Evolutionary conservation across 2,113 vertebrate genomes (phyloP), one percentile per base, ranked within the genome.

Genomic region (Eclectus roratus): DNA sequence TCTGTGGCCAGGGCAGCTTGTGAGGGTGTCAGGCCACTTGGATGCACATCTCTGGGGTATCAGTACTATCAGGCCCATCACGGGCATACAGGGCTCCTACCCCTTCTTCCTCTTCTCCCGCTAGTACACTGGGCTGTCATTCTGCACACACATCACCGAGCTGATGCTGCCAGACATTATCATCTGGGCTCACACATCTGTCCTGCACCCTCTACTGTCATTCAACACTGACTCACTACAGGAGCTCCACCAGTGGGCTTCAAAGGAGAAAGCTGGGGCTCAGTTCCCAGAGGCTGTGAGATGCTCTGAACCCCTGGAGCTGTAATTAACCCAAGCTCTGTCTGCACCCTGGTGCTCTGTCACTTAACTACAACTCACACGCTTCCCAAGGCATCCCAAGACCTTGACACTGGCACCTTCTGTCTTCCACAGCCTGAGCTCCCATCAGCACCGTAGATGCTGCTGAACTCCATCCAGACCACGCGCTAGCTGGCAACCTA

Each of bases 11-110:
- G 41, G 47, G 44, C 24, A 37, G 63, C 11, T 16, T 4, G 24
- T 17, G 53, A 35, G 23, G 63, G 58, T 1, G 12, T 11, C 33
- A 46, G 46, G 73, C 50, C 63, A 13, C 50, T 8, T 0, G 0
- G 49, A 27, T 2, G 29, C 4, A 0, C 2, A 21, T 46, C 49
- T 6, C 9, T n/a, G 70, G 60, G 49, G 28, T 11, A 44, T 6
- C 31, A 33, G 61, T 49, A 41, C 39, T 15, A 58, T 2, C 0
- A 0, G 7, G 39, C 21, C 46, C 9, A 1, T n/a, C 37, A 7
- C 1, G 0, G 46, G 25, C 27, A 63, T 11, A 79, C 29, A 31
- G 27, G 25, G 8, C 13, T 71, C 63, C 71, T 25, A 47, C 0
- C 4, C 46, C 47, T 24, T 28, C 17, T 12, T 6, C 46, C 66